Evolutionary conservation across 2,113 vertebrate species (phyloP).

Genomic region (Sprattus sprattus): DNA sequence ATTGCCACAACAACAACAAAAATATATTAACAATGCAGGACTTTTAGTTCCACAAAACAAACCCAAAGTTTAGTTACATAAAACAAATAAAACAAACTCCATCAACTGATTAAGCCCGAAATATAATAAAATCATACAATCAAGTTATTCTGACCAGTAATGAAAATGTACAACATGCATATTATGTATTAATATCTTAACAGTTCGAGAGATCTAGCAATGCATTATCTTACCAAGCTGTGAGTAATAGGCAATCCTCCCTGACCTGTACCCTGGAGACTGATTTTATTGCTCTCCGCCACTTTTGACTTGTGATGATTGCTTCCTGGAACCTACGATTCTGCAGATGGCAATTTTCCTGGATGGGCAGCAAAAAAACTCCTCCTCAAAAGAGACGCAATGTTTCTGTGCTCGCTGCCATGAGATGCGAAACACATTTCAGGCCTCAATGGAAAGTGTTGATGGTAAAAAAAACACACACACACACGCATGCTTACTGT

Average conservation of each 20-base stretch:
- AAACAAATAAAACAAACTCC: background rate
- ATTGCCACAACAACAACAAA: background rate
- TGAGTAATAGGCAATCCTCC: background rate
- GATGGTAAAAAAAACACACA: background rate
- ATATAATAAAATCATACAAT: background rate
- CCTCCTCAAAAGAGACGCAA: background rate
- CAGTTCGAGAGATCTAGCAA: background rate
- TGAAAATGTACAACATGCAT: background rate
- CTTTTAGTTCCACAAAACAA: background rate
- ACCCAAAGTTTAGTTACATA: too few relatives aligned
- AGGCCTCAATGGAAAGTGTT: background rate
- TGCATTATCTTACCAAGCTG: background rate
- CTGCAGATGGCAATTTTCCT: slow-evolving; percentile 29
- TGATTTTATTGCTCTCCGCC: background rate
- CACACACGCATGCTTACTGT: background rate
- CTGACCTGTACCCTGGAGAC: background rate
- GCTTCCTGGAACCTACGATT: slow-evolving; percentile 19
- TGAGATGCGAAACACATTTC: background rate
- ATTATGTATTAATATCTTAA: background rate
- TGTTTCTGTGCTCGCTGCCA: background rate
- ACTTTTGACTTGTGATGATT: slow-evolving; percentile 19
- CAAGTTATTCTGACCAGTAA: background rate
- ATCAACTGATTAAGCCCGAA: background rate
- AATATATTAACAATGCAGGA: background rate
- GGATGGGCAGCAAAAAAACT: background rate